A percentile compares a stretch with the other conserved stretches of the same genome.
Conservation (phyloP, 2,888 invertebrate species). For the Thymelicus lineola region DNA sequence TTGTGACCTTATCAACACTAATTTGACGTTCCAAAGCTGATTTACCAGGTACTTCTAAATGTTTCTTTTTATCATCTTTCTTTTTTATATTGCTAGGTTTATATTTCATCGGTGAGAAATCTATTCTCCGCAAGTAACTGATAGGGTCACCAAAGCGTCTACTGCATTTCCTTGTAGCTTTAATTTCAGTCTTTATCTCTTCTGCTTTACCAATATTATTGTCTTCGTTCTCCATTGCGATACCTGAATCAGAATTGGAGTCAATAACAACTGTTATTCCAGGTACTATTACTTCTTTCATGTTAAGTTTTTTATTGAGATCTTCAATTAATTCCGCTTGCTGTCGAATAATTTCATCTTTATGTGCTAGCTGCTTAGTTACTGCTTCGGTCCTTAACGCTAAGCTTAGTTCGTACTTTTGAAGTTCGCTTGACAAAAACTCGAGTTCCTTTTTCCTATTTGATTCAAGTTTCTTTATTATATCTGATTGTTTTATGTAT, state of each 20-base stretch:
- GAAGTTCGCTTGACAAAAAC: constrained; percentile 74
- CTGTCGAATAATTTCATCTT: constrained; percentile 72
- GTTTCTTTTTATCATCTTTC: constrained; percentile 73
- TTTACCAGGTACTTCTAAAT: constrained; percentile 64
- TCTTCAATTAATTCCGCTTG: constrained; percentile 70
- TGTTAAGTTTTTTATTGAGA: constrained; percentile 64
- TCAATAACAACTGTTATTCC: constrained; percentile 68
- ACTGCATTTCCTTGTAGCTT: constrained; percentile 72
- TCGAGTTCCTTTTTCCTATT: constrained; percentile 77
- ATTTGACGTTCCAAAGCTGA: constrained; percentile 60
- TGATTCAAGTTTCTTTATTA: constrained; percentile 74
- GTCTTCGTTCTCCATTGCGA: constrained; percentile 75
- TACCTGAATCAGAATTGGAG: constrained; percentile 80
- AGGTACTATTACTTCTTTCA: constrained; percentile 60
- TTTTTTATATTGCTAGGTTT: constrained; percentile 70
- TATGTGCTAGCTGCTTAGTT: constrained; percentile 70
- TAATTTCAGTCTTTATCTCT: constrained; percentile 62
- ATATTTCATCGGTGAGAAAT: constrained; percentile 80
- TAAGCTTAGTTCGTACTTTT: constrained; percentile 77
- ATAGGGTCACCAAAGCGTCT: constrained; percentile 78
- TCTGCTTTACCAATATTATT: constrained; percentile 56
- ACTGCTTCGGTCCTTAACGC: constrained; percentile 71
- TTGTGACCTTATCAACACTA: constrained; percentile 66
- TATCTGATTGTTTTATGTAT: constrained; percentile 68
- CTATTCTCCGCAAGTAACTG: constrained; percentile 75